Evolutionary conservation across 2,113 vertebrate species (phyloP), one percentile per base, ranked within the genome.

Genomic region (Corythornis vintsioides): DNA sequence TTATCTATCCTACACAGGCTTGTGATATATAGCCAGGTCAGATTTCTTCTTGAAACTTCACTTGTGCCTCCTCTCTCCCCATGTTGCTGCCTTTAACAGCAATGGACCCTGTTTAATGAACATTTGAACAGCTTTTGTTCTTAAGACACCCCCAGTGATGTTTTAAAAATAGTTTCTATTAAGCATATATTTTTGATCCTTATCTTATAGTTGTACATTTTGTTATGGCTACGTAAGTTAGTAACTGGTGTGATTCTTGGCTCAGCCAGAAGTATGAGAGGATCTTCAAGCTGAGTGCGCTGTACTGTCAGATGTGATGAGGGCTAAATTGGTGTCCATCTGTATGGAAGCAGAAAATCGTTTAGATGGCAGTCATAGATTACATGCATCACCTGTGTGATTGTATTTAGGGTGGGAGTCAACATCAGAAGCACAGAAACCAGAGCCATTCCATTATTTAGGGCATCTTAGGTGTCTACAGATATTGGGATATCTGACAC

Each of bases 341-440:
- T 90, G 67, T 64, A 63, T 17, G 65, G 35, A 92, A 86, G 33
- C 7, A 82, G 53, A 67, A 82, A 88, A 88, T 91, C 59, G 66
- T 70, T 70, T 88, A 93, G 67, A 72, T 77, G 24, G 60, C 83
- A 93, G 21, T 26, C 78, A 72, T 48, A 87, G 59, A 88, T n/a
- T 71, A 79, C 31, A 40, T 26, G 11, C 20, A 69, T 85, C 35
- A 17, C 24, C 15, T 69, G 13, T 61, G 12, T 79, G 79, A 79
- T 35, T 85, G 28, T 26, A 35, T 89, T 87, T 88, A 79, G 11
- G 20, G 10, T 69, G 42, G 11, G 9, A 76, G 45, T 50, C 33
- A 70, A 29, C 45, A 79, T 31, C 9, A 90, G 86, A 83, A 91
- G 13, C 11, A 38, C 6, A 55, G 61, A 72, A 83, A 15, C 13